Base-by-base conservation (phyloP, 2,797 vertebrate genomes). In the Tenualosa ilisha region DNA sequence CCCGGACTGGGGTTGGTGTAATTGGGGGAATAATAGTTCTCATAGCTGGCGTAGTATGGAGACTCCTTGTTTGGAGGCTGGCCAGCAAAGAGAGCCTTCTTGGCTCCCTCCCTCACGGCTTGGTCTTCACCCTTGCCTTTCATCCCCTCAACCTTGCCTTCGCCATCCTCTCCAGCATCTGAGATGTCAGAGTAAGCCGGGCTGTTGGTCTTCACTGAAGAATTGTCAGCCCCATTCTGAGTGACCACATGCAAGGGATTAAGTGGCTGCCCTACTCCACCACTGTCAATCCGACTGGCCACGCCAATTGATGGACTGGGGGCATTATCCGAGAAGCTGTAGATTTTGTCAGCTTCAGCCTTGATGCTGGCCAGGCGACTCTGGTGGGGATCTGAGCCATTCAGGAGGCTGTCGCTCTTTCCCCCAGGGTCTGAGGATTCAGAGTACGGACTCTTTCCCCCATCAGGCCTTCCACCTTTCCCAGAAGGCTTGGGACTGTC, bases 171-270 rank as follows among this genome's bases (percentile, higher is more conserved):
- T 83, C 98, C 98, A 0, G 98, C 98, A 0, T 99, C 98, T 0
- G 98, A 99, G 92, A 99, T 99, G 91, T 99, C 98, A 0, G 98
- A 99, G 91, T 99, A 99, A 1, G 98, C 98, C 0, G 98, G 98
- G 91, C 98, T 99, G 86, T 97, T 99, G 83, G 98, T 99, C 94
- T 99, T 99, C 83, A 98, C 98, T 0, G 98, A 99, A 88, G 97
- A 95, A 40, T 96, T 98, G 92, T 99, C 98, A 0, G 97, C 97
- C 65, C 98, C 98, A 0, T 99, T 99, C 92, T 99, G 98, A 86
- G 97, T 98, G 17, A 96, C 98, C 0, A 95, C 94, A 0, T 99
- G 98, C 87, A 97, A 94, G 0, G 98, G 98, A 0, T 97, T 97
- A 88, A 99, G 92, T 85, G 98, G 97, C 85, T 98, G 98, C 3